phyloP scores from a whole-genome alignment of 2,797 vertebrate species.

The Enteromius trimaculatus region DNA sequence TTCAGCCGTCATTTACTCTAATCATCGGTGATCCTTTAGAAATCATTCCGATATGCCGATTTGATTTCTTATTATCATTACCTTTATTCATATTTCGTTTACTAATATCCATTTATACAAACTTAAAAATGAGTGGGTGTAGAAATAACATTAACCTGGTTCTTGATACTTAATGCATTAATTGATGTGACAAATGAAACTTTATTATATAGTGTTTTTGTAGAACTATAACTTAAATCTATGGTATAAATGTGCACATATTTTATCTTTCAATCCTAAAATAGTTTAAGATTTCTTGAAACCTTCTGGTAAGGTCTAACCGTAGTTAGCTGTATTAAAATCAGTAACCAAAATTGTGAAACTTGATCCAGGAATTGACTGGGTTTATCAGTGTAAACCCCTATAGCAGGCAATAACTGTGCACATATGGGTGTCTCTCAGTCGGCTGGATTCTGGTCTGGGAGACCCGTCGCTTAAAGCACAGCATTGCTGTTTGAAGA shows the following conservation, averaged over 20 bases:
- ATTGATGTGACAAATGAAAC: not conserved
- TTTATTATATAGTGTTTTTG: not conserved
- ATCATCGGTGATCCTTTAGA: not conserved
- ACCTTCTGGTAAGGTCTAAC: constrained; percentile 75
- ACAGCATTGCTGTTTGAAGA: constrained; percentile 32
- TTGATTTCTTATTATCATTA: not conserved
- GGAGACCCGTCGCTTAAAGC: constrained; percentile 12
- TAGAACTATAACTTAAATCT: constrained; percentile 62
- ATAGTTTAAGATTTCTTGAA: constrained; percentile 51
- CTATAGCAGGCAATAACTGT: constrained; percentile 29
- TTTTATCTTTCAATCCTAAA: constrained; percentile 56
- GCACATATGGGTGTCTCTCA: constrained; percentile 52
- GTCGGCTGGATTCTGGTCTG: constrained; percentile 57
- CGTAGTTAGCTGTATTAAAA: constrained; percentile 58
- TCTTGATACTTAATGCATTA: not conserved
- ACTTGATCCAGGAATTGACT: constrained; percentile 59
- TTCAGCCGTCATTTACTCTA: not conserved
- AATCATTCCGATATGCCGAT: not conserved
- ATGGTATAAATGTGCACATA: constrained; percentile 68
- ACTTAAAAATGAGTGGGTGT: not conserved
- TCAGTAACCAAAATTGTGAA: constrained; percentile 55
- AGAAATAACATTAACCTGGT: not conserved
- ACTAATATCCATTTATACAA: not conserved
- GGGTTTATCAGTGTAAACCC: constrained; percentile 45
- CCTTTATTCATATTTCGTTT: not conserved